Base-by-base conservation (phyloP, 2,797 vertebrate genomes). In the Gambusia yucatana region DNA sequence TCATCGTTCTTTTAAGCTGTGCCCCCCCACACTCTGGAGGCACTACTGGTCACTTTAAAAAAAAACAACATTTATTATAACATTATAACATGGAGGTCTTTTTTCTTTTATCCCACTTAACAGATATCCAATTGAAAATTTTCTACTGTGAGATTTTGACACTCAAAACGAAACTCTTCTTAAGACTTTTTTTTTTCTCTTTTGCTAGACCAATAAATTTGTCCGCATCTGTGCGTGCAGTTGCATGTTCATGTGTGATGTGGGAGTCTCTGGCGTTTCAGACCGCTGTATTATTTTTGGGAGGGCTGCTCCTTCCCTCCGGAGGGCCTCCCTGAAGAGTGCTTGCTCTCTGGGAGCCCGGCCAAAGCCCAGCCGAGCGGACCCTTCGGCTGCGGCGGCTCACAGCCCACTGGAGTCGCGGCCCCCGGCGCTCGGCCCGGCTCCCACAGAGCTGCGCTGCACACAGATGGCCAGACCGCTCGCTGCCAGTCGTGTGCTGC, bases 241-340 rank as follows among this genome's bases (percentile, higher is more conserved):
- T 78, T 84, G 82, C 50, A 36, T 87, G 75, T 82, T 46, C 48
- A 28, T 82, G 75, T 71, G 73, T 77, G 80, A 84, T 82, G 70
- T 90, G 84, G 73, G 77, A 91, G 82, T 85, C 71, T 82, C 77
- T 90, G 84, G 84, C 85, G 86, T 90, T 92, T 90, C 93, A 88
- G 88, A 78, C 89, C 89, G 84, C 88, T 87, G 89, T 95, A 94
- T 96, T 96, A 95, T 95, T 96, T 95, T 93, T 95, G 93, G 94
- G 94, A 95, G 93, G 90, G 87, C 91, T 91, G 89, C 85, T 92
- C 82, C 86, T 94, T 95, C 93, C 94, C 94, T 95, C 90, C 88
- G 91, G 95, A 95, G 94, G 93, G 94, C 95, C 94, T 95, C 95
- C 93, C 88, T 94, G 91, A 91, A 91, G 93, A 94, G 92, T 41